Base-by-base conservation (phyloP, 2,888 invertebrate species). In the Agonopterix arenella region DNA sequence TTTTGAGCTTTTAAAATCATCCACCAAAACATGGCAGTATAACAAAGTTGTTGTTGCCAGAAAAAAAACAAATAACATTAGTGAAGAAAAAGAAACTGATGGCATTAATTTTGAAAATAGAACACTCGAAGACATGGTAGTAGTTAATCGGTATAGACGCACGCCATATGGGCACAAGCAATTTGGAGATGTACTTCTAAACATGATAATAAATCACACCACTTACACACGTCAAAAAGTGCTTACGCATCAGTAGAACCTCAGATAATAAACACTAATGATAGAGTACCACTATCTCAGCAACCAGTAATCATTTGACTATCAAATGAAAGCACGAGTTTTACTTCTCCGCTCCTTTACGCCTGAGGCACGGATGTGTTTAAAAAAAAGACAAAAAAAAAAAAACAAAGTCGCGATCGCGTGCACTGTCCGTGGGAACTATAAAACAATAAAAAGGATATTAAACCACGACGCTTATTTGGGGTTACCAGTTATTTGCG, bases 391-490 rank as follows among this genome's bases (percentile, higher is more conserved):
- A 57, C 61, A 64, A 63, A 64, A 68, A 58, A 64, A 68, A 58
- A 64, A 66, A 64, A 64, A 56, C 48, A 48, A 52, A 67, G 74
- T 73, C 74, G 69, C 75, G 72, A 64, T 80, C 75, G 79, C 79
- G 76, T 81, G 82, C 73, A 76, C 57, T 66, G 68, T 71, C 70
- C 86, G 86, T 86, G 86, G 85, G 86, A 88, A 86, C 76, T 66
- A 58, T 54, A 62, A 57, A 71, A 76, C 75, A 77, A 79, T 75
- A 79, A 78, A 70, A 65, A 73, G 65, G 71, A 68, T 68, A 68
- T 76, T 68, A 68, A 70, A 68, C 64, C 61, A 52, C 56, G 57
- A 61, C 66, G 66, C 72, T 76, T 74, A 75, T 76, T 76, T 63
- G 66, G 73, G 67, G 72, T 64, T 74, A 70, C 68, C 67, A 76